Base-by-base conservation (phyloP, 2,888 invertebrate species). In the Temnothorax unifasciatus region DNA sequence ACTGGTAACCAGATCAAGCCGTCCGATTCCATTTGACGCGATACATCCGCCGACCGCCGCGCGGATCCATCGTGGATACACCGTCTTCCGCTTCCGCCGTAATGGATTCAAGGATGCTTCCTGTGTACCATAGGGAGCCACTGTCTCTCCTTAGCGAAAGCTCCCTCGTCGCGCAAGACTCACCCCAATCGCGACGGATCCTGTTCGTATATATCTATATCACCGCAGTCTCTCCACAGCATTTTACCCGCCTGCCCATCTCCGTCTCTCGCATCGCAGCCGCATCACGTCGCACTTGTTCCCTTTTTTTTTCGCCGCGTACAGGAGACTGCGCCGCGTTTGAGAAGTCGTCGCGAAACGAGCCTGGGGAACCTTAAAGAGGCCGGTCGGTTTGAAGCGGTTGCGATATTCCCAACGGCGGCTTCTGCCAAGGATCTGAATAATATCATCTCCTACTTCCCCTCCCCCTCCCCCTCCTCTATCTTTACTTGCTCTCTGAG, bases 391-490 rank as follows among this genome's bases (percentile, higher is more conserved):
- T 76, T 84, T 85, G 89, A 90, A 91, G 86, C 87, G 86, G 87
- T 83, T 87, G 81, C 85, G 82, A 68, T 85, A 86, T 90, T 85
- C 91, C 88, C 89, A 76, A 84, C 84, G 88, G 90, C 84, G 79
- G 81, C 87, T 84, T 86, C 84, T 63, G 66, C 86, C 89, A 81
- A 86, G 83, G 71, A 89, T 90, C 90, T 90, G 86, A 90, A 90
- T 90, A 90, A 89, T 90, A 86, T 82, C 75, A 41, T 61, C 64
- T 63, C 57, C 52, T 4, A 4, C 47, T 11, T 15, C 47, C 15
- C 2, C 47, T 21, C 8, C 18, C 47, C 71, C 3, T 18, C 3
- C 44, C 15, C 25, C 8, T 18, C 44, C 15, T 44, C 29, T 68
- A 9, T 21, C 34, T 57, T 52, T n/a, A 13, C 47, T 50, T 59